Conservation (phyloP, 2,113 vertebrate species). For the Stegostoma tigrinum region DNA sequence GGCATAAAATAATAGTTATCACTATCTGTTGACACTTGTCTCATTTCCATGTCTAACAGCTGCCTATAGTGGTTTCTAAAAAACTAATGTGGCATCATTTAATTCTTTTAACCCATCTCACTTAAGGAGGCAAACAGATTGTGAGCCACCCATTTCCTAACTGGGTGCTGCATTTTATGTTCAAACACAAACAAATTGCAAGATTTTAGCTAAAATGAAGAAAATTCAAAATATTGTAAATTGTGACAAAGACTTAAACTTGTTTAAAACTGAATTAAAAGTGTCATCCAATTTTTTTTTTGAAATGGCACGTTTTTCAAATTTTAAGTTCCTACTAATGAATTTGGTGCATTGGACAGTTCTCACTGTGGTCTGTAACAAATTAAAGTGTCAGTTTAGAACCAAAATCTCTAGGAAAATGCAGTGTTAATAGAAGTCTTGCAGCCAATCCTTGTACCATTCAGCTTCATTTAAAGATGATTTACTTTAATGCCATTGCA, state of each 20-base stretch:
- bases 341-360: background rate
- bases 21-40: background rate
- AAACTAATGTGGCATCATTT: background rate
- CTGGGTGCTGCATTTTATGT: background rate
- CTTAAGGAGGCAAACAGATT: background rate
- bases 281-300: background rate
- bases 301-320: background rate
- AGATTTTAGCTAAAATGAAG: background rate
- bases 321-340: background rate
- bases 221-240: background rate
- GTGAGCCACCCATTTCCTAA: background rate
- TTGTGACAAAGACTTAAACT: background rate
- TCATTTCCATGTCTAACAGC: background rate
- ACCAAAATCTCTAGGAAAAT: background rate
- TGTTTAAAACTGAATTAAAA: background rate
- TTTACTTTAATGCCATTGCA: no score
- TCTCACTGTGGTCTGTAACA: background rate
- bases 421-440: background rate
- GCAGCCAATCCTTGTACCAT: no score
- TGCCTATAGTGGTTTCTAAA: background rate
- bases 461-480: no score
- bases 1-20: background rate
- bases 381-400: background rate
- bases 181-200: background rate
- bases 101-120: background rate